Conservation (phyloP, 2,113 vertebrate species). For the Electrona antarctica region DNA sequence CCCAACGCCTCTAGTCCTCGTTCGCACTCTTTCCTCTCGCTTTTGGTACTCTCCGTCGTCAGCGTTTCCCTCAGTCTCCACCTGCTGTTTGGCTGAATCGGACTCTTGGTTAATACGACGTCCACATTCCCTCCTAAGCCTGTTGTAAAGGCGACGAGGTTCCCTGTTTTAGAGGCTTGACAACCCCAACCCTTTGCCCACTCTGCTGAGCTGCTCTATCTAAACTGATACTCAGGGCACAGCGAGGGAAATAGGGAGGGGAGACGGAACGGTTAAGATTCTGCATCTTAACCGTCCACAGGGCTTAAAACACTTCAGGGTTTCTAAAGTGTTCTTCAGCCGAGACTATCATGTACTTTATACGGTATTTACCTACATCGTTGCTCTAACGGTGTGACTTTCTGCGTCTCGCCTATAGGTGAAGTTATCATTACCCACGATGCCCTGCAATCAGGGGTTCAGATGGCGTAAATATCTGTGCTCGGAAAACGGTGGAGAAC, state of each 20-base stretch:
- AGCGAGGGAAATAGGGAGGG: conserved; percentile 75
- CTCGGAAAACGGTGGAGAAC: conserved; percentile 58
- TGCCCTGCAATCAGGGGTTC: conserved; percentile 68
- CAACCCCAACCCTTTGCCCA: conserved; percentile 67
- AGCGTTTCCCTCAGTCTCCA: conserved; percentile 72
- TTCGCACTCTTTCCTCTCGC: conserved; percentile 51
- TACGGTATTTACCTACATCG: not conserved
- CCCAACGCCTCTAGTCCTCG: conserved; percentile 59
- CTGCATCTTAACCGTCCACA: conserved; percentile 66
- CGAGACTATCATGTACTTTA: conserved; percentile 40
- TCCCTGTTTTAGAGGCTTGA: conserved; percentile 62
- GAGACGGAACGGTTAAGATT: conserved; percentile 52
- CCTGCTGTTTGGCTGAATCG: conserved; percentile 75
- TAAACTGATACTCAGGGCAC: conserved; percentile 70
- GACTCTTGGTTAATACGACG: conserved; percentile 40
- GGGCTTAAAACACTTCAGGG: conserved; percentile 72
- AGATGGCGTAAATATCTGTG: conserved; percentile 54
- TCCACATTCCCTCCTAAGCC: conserved; percentile 40
- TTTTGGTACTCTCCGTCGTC: conserved; percentile 65
- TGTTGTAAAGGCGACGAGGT: conserved; percentile 74
- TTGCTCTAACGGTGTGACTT: conserved; percentile 56
- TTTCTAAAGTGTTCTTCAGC: conserved; percentile 68
- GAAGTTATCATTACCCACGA: conserved; percentile 30
- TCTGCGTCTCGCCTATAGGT: conserved; percentile 60
- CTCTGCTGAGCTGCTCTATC: conserved; percentile 63